These are phyloP conservation scores for Montipora foliosa DNA, from an alignment of 64 coral and sea anemone species.

Conservation along the genomic window DNA sequence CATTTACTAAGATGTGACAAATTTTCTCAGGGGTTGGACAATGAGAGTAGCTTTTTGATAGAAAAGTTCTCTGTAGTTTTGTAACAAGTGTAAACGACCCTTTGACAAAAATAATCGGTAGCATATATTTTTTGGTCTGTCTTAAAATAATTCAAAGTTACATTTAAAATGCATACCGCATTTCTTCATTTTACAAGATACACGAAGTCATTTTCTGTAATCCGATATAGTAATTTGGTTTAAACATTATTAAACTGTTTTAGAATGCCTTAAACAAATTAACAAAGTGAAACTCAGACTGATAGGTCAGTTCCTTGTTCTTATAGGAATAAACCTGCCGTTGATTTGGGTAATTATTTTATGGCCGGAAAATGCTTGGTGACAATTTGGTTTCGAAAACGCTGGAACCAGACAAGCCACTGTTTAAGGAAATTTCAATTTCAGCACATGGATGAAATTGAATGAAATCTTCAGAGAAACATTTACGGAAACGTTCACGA, in stretches of 20 bases:
- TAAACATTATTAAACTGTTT: neutral
- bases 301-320: slow-evolving; percentile 1
- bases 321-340: neutral
- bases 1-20: neutral
- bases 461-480: neutral
- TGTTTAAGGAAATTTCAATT: neutral
- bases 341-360: slow-evolving; percentile 16
- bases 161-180: too few relatives aligned
- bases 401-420: neutral
- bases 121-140: too few relatives aligned
- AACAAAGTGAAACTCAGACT: slow-evolving; percentile 3
- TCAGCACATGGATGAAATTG: neutral
- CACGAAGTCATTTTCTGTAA: neutral
- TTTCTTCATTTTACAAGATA: neutral
- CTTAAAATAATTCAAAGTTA: too few relatives aligned
- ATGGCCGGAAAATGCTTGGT: neutral
- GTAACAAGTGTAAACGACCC: neutral
- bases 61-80: neutral
- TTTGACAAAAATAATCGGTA: neutral
- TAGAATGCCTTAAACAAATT: neutral
- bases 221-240: neutral
- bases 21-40: neutral
- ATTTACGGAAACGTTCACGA: neutral
- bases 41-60: neutral
- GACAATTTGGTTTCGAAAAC: neutral